Percentiles rank a stretch among this genome's conserved stretches.
These are phyloP conservation scores for Heterodera schachtii DNA, from an alignment of 1,140 invertebrate genomes.

Conservation along the genomic window DNA sequence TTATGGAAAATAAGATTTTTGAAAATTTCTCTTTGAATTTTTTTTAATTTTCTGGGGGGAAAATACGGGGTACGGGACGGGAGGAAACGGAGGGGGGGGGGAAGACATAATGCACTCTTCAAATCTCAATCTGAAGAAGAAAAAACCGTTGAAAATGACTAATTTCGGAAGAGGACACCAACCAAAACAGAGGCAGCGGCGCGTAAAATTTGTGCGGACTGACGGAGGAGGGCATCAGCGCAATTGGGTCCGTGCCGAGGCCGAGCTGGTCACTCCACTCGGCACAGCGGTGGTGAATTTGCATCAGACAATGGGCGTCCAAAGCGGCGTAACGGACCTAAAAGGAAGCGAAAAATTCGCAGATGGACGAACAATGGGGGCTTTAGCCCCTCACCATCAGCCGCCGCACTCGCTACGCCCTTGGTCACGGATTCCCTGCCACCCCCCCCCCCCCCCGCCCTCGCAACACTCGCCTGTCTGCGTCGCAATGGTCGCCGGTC, in stretches of 20 bases:
- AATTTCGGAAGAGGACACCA: not conserved
- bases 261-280: constrained; percentile 18
- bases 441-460: not conserved
- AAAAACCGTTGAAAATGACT: not conserved
- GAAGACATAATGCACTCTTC: no score
- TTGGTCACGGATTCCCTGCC: not conserved
- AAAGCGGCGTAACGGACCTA: constrained; percentile 27
- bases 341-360: not conserved
- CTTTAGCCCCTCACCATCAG: not conserved
- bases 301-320: constrained; percentile 21
- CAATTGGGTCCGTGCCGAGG: constrained; percentile 5
- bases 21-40: no score
- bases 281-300: constrained; percentile 23
- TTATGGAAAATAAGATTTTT: no score
- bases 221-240: not conserved
- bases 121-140: no score
- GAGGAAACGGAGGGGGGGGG: no score
- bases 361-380: not conserved
- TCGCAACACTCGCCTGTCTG: not conserved
- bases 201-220: not conserved
- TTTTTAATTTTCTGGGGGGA: not conserved
- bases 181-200: constrained; percentile 25
- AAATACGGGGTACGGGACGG: no score
- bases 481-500: constrained; percentile 21
- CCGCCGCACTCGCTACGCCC: not conserved